These are phyloP conservation scores for Lemur catta DNA, from an alignment of 2,797 vertebrate genomes.

Conservation along the genomic window DNA sequence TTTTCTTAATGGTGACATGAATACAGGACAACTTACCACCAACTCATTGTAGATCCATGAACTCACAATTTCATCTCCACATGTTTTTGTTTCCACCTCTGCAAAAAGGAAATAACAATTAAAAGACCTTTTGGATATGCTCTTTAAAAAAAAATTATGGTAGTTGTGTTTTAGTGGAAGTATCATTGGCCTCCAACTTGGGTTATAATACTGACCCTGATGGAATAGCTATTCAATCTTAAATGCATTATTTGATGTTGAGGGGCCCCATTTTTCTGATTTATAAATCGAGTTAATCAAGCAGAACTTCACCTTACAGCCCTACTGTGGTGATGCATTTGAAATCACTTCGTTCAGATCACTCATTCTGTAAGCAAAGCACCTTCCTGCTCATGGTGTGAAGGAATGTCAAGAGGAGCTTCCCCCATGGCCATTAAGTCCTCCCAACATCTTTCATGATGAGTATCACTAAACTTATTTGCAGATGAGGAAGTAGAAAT, in stretches of 20 bases:
- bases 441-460: not conserved
- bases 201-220: not conserved
- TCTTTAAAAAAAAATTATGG: not conserved
- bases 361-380: not conserved
- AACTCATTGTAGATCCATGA: not conserved
- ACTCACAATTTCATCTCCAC: not conserved
- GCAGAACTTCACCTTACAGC: not conserved
- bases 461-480: not conserved
- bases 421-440: not conserved
- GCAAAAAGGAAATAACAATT: not conserved
- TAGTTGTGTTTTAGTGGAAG: not conserved
- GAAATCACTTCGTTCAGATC: not conserved
- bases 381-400: not conserved
- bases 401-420: not conserved
- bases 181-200: not conserved
- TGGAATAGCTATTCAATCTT: not conserved
- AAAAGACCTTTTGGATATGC: not conserved
- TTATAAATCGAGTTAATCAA: not conserved
- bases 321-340: not conserved
- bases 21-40: too few relatives aligned
- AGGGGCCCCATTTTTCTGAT: not conserved
- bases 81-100: not conserved
- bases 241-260: not conserved
- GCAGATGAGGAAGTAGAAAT: not conserved
- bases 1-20: fast-evolving